Percentiles rank a stretch among this genome's conserved stretches.
phyloP scores from a whole-genome alignment of 2,797 vertebrate genomes.

The Chaetophractus vellerosus region DNA sequence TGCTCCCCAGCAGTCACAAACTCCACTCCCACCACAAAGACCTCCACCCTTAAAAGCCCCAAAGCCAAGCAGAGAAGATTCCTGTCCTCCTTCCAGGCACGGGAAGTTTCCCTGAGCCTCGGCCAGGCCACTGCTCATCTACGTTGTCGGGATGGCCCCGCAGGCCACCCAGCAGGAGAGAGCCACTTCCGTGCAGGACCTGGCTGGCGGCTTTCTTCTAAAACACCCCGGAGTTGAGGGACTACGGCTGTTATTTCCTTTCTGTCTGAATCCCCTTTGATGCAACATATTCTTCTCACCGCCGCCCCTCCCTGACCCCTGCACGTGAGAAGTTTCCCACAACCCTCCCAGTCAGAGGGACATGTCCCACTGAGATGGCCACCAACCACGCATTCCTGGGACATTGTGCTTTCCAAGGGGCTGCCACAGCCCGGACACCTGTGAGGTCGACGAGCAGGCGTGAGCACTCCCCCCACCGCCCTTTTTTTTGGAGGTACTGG shows the following conservation, averaged over 20 bases:
- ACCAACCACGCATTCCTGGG: not conserved
- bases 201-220: not conserved
- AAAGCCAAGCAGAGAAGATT: not conserved
- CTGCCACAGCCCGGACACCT: not conserved
- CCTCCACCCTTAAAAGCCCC: not conserved
- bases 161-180: not conserved
- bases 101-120: not conserved
- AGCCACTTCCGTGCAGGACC: too few relatives aligned
- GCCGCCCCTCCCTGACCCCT: not conserved
- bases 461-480: not conserved
- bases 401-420: not conserved
- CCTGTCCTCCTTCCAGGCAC: not conserved
- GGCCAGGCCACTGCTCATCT: not conserved
- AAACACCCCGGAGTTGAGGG: not conserved
- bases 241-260: too few relatives aligned
- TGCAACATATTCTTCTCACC: too few relatives aligned
- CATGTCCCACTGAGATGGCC: not conserved
- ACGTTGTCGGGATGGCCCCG: not conserved
- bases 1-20: not conserved
- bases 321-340: accelerated
- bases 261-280: not conserved
- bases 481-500: too few relatives aligned
- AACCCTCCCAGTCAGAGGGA: not conserved
- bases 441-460: not conserved
- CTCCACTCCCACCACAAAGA: not conserved